Evolutionary conservation across 2,888 invertebrate species (phyloP), one percentile per base, ranked within the genome.

Genomic region (Mythimna impura): DNA sequence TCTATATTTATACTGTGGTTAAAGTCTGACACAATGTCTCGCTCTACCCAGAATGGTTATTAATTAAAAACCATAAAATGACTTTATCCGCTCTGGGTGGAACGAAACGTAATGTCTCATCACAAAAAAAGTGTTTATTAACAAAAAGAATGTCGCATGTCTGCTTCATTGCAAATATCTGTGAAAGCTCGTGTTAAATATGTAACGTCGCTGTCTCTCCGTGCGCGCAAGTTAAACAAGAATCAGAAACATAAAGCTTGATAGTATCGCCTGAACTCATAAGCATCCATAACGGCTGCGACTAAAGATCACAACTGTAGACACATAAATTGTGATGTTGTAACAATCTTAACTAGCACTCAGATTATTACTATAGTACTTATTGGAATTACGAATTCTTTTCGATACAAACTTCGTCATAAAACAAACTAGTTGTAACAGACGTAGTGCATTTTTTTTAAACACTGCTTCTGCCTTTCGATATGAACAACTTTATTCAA

Each of bases 121-220:
- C 8, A 36, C 36, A 8, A 36, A 40, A 43, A 43, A 43, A 43
- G 4, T 14, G 1, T 40, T 43, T 52, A 76, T 76, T 66, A 25
- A 47, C 30, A 76, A 76, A 74, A 76, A 36, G 17, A 80, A 70
- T 75, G 25, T 25, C 50, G 54, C 50, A 54, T 25, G 9, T 64
- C 66, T 55, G 43, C 50, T 70, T 57, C n/a, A 57, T 52, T 43
- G 25, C 30, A 36, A 62, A 63, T 43, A 64, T 66, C 22, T 55
- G 55, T 40, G 76, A 80, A 75, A 66, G 58, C 69, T 70, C 30
- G 30, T 66, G 30, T 69, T 43, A 69, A 74, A 80, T 69, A 74
- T 43, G 40, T 69, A 58, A n/a, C 52, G n/a, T 22, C n/a, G 52
- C 43, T 36, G 30, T 22, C 40, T 64, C 69, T 61, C 66, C 43